phyloP scores from a whole-genome alignment of 2,888 invertebrate genomes.

The Helobdella robusta region DNA sequence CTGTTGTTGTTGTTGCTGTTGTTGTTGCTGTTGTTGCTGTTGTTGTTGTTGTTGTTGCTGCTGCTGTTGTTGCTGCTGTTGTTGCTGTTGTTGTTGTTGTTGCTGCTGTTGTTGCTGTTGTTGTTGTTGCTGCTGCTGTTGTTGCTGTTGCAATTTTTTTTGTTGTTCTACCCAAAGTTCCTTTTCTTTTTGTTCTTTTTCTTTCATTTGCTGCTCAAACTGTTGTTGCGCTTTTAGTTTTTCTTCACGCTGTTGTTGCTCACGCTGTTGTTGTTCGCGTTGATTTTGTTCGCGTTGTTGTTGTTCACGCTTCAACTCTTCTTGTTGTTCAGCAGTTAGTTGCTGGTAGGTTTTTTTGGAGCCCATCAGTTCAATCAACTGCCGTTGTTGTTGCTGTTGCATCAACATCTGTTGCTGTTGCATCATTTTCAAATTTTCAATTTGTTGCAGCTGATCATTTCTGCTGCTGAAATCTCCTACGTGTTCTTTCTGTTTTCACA shows the following conservation, averaged over 20 bases:
- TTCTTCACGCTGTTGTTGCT: conserved; percentile 18
- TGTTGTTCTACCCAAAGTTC: conserved; percentile 19
- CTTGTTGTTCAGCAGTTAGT: conserved; percentile 4
- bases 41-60: conserved; percentile 20
- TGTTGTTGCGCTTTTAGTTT: conserved; percentile 10
- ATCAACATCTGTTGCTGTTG: too few relatives aligned
- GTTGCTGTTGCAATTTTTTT: conserved; percentile 18
- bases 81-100: conserved; percentile 25
- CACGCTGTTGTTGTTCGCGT: conserved; percentile 12
- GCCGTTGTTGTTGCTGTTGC: conserved; percentile 19
- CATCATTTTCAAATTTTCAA: too few relatives aligned
- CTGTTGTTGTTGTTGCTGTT: conserved; percentile 20
- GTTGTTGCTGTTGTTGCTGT: conserved; percentile 25
- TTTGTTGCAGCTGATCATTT: too few relatives aligned
- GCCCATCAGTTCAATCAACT: background rate
- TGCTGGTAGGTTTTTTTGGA: too few relatives aligned
- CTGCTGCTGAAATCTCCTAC: too few relatives aligned
- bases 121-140: conserved; percentile 21
- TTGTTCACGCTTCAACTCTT: conserved; percentile 1
- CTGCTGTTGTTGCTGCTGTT: conserved; percentile 24
- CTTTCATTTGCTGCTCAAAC: conserved; percentile 13
- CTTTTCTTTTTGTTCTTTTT: conserved; percentile 17
- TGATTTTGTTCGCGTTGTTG: conserved; percentile 16
- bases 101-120: conserved; percentile 15
- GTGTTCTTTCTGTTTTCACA: too few relatives aligned